Evolutionary conservation across 2,113 vertebrate genomes (phyloP).

Genomic region (Lophius piscatorius): DNA sequence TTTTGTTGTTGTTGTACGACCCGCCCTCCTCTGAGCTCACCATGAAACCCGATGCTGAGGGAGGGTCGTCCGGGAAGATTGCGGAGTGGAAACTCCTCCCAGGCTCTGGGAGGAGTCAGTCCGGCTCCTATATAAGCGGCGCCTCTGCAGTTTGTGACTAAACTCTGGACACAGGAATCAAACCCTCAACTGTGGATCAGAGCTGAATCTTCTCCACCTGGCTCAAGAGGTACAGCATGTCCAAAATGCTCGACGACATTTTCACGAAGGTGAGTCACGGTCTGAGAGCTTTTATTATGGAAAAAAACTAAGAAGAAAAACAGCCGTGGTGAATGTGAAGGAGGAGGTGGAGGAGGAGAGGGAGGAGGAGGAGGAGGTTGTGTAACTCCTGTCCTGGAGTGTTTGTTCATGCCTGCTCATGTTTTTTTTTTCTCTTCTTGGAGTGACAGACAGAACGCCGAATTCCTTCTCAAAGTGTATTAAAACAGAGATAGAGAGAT

Average conservation of each 20-base stretch:
- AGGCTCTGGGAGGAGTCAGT: neutral
- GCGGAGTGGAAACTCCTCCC: slow-evolving; percentile 61
- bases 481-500: slow-evolving; percentile 20
- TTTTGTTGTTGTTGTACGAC: slow-evolving; percentile 27
- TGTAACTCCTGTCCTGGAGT: slow-evolving; percentile 6
- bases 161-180: slow-evolving; percentile 29
- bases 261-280: slow-evolving; percentile 71
- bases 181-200: slow-evolving; percentile 31
- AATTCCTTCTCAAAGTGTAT: too few relatives aligned
- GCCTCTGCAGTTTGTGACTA: neutral
- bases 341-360: too few relatives aligned
- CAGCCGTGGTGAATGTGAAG: neutral
- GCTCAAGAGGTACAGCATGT: slow-evolving; percentile 74
- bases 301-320: neutral
- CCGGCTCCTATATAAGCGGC: neutral
- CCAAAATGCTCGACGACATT: slow-evolving; percentile 75
- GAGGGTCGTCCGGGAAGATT: slow-evolving; percentile 72
- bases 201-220: slow-evolving; percentile 32
- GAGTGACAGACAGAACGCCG: too few relatives aligned
- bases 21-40: slow-evolving; percentile 59
- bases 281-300: neutral
- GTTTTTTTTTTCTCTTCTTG: neutral
- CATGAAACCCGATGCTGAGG: slow-evolving; percentile 67
- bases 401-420: neutral
- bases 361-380: too few relatives aligned